Evolutionary conservation across 2,113 vertebrate genomes (phyloP), one percentile per base, ranked within the genome.

Genomic region (Sinocyclocheilus rhinocerous): DNA sequence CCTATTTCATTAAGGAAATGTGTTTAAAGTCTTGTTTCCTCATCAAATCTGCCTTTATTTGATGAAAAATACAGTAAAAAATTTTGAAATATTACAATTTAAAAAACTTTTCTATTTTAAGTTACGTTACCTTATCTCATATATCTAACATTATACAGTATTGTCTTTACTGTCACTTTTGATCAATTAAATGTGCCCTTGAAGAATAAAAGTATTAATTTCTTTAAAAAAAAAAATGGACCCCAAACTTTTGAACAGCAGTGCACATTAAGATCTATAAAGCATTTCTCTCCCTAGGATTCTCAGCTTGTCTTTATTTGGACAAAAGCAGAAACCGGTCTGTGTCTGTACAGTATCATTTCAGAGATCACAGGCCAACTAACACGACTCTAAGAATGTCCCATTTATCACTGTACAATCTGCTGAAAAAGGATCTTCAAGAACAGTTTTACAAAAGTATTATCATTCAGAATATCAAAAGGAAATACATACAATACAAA

Each of bases 331-430:
- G 55, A 78, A 86, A 29, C 50, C 45, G 52, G 39, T 57, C 50
- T 72, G 79, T 79, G 75, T 90, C 88, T 91, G 88, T 86, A 80
- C 81, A 86, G 79, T 87, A 87, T 90, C 42, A 81, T 85, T 69
- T 39, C 87, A 80, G 89, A 84, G 83, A 75, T 69, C 84, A 70
- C 85, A 84, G 86, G 87, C 78, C 77, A 83, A 65, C 59, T 13
- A 83, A 63, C 33, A 83, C 52, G 3, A 76, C 29, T 69, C 45
- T 57, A 22, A 18, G 4, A 42, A 76, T 6, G 72, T 6, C 72
- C n/a, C 52, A n/a, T 83, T 76, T 52, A 76, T 80, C 42, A 70
- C 33, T 81, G 5, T 45, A 12, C 10, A 61, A 61, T 85, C 81
- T 18, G 42, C 26, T 89, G 87, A 75, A 86, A 77, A 75, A 22